These are phyloP conservation scores for Periophthalmodon schlosseri DNA, from an alignment of 2,113 vertebrate genomes.

Conservation along the genomic window DNA sequence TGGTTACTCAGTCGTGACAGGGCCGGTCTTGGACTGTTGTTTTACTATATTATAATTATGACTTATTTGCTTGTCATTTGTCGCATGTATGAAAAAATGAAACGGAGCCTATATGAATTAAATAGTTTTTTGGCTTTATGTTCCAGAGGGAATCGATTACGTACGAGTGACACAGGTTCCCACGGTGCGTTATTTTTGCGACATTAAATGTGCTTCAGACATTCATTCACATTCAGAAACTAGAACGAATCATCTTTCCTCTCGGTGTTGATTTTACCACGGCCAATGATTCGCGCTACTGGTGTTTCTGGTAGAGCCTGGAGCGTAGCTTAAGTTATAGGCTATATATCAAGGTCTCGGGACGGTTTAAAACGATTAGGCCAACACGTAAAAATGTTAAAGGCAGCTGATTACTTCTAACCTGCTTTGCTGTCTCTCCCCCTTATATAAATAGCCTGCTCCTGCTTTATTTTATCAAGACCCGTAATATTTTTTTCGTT, in stretches of 20 bases:
- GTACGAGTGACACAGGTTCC: slow-evolving; percentile 81
- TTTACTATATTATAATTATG: not conserved
- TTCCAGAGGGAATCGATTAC: slow-evolving; percentile 64
- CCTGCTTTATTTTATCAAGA: not conserved
- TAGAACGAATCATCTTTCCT: slow-evolving; percentile 89
- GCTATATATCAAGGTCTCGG: slow-evolving; percentile 61
- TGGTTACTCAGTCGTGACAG: slow-evolving; percentile 64
- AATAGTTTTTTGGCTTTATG: slow-evolving; percentile 7
- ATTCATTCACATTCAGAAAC: slow-evolving; percentile 71
- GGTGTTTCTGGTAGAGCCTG: slow-evolving; percentile 41
- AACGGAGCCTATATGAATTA: not conserved
- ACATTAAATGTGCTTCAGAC: slow-evolving; percentile 71
- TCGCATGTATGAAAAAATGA: not conserved
- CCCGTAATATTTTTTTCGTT: not conserved
- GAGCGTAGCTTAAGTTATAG: slow-evolving; percentile 63
- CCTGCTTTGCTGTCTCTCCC: slow-evolving; percentile 3
- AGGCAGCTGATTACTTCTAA: slow-evolving; percentile 22
- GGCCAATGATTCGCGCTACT: slow-evolving; percentile 57
- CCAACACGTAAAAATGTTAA: slow-evolving; percentile 68
- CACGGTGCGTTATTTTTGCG: slow-evolving; percentile 81
- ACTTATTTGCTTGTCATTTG: not conserved
- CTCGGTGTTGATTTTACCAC: slow-evolving; percentile 47
- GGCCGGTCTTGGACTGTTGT: slow-evolving; percentile 34
- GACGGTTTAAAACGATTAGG: slow-evolving; percentile 75
- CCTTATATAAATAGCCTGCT: not conserved